Evolutionary conservation across 1,140 invertebrate genomes (phyloP).

Genomic region (Mesaphorura yosii): DNA sequence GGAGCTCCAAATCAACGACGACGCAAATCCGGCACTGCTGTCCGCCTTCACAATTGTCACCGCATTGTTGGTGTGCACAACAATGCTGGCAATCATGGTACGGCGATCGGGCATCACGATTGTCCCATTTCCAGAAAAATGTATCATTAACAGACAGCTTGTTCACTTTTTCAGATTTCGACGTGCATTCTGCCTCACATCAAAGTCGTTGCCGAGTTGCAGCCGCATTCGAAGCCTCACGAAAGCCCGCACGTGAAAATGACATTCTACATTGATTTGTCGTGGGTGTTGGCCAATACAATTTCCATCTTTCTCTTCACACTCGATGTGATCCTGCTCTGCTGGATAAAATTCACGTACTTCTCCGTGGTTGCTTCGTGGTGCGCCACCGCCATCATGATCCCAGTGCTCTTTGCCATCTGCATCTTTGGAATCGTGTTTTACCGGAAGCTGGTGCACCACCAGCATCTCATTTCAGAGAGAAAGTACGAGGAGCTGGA

Average conservation of each 20-base stretch:
- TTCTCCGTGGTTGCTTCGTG: constrained; percentile 27
- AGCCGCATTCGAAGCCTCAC: constrained; percentile 12
- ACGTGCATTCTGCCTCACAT: constrained; percentile 30
- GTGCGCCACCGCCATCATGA: constrained; percentile 24
- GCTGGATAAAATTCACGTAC: constrained; percentile 30
- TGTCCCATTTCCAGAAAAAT: not conserved
- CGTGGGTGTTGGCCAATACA: constrained; percentile 28
- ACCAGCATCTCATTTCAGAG: constrained; percentile 26
- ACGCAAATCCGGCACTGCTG: constrained; percentile 27
- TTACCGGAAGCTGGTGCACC: constrained; percentile 26
- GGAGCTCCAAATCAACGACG: constrained; percentile 31
- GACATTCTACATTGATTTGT: constrained; percentile 26
- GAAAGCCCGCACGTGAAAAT: constrained; percentile 24
- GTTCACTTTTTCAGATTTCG: constrained; percentile 3
- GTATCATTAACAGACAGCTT: not conserved
- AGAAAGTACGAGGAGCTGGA: constrained; percentile 28
- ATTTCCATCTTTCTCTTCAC: constrained; percentile 30
- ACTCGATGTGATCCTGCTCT: constrained; percentile 28
- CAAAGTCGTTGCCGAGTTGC: constrained; percentile 21
- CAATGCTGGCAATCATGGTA: constrained; percentile 29
- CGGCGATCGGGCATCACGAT: not conserved
- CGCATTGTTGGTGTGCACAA: constrained; percentile 25
- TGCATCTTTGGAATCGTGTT: constrained; percentile 28
- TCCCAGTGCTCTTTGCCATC: constrained; percentile 21
- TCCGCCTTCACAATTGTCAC: constrained; percentile 28